phyloP scores from a whole-genome alignment of 1,140 invertebrate species.

The Procambarus clarkii region DNA sequence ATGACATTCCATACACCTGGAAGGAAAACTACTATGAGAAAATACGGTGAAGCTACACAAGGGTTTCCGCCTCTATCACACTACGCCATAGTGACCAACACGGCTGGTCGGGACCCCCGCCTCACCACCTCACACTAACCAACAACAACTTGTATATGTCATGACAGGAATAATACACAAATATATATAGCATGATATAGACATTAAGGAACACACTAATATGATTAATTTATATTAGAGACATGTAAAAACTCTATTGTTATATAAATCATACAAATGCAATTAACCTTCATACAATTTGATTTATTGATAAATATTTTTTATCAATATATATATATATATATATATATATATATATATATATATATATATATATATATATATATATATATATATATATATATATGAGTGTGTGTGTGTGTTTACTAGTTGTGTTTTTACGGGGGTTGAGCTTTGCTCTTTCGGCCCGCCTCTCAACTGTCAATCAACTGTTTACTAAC shows the following conservation, averaged over 20 bases:
- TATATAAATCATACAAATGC: background rate
- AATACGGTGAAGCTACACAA: slow-evolving; percentile 63
- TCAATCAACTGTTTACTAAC: no score
- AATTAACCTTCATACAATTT: no score
- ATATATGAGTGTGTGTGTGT: no score
- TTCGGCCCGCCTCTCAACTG: no score
- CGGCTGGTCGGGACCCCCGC: background rate
- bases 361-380: background rate
- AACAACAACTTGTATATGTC: background rate
- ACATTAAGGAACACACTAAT: background rate
- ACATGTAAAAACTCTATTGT: background rate
- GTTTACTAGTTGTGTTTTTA: no score
- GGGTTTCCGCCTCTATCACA: background rate
- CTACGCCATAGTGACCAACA: background rate
- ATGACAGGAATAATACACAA: background rate
- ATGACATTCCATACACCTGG: slow-evolving; percentile 69
- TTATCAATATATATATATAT: no score
- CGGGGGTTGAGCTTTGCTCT: no score
- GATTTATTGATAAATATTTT: no score
- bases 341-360: no score
- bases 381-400: background rate
- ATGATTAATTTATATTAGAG: background rate
- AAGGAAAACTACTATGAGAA: slow-evolving; percentile 68
- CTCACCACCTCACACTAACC: no score
- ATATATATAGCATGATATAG: background rate